A percentile compares a stretch with the other conserved stretches of the same genome.
These are phyloP conservation scores for Rhegmatorhina hoffmannsi DNA, from an alignment of 2,113 vertebrate species.

Conservation along the genomic window DNA sequence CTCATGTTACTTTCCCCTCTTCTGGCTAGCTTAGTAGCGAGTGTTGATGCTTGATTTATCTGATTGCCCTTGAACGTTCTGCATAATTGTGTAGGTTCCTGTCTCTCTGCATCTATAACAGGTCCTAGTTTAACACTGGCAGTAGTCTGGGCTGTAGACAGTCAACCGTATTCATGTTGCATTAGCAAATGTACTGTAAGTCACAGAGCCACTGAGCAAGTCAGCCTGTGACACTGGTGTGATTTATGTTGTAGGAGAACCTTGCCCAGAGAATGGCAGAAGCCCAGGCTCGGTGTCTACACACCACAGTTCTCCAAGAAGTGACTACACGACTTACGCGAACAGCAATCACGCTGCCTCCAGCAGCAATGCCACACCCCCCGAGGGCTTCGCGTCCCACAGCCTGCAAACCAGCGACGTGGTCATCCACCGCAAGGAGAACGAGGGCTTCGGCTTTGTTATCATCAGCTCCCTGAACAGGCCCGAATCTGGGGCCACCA, in stretches of 20 bases:
- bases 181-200: conserved; percentile 19
- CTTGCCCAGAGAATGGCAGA: conserved; percentile 93
- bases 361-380: conserved; percentile 73
- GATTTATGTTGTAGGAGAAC: conserved; percentile 80
- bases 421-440: conserved; percentile 94
- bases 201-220: background rate
- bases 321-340: conserved; percentile 84
- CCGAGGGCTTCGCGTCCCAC: conserved; percentile 79
- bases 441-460: conserved; percentile 96
- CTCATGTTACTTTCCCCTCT: background rate
- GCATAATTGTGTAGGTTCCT: conserved; percentile 48
- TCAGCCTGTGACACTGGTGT: background rate
- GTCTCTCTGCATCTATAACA: conserved; percentile 38
- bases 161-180: background rate
- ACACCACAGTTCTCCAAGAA: conserved; percentile 96
- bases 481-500: conserved; percentile 85
- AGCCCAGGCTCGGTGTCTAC: conserved; percentile 93
- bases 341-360: conserved; percentile 83
- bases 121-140: background rate
- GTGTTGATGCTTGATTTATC: conserved; percentile 16
- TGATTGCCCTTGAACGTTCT: conserved; percentile 31
- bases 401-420: conserved; percentile 88
- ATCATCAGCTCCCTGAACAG: conserved; percentile 98
- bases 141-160: background rate
- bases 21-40: background rate